Evolutionary conservation across 2,113 vertebrate species (phyloP), one percentile per base, ranked within the genome.

Genomic region (Coracopsis vasa): DNA sequence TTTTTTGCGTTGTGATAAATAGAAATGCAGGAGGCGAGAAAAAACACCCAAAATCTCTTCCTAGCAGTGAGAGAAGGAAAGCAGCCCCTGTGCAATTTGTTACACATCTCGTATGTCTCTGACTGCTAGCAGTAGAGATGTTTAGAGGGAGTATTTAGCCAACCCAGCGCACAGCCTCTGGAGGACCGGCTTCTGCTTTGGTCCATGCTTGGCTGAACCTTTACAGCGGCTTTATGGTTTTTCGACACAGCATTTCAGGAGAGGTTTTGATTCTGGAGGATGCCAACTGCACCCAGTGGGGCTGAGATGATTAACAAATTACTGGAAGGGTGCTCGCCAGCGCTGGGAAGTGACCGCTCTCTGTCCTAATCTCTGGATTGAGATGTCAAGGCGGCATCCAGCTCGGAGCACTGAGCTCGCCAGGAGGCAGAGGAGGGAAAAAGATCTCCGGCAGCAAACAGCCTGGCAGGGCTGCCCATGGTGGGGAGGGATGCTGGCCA

Each of bases 231-330:
- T 92, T 95, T 88, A 54, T 66, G 77, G 3, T 10, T 96, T 96
- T 94, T 78, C 0, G 11, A 80, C 67, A 31, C 74, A 64, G 72
- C 37, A 5, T 92, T 92, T 91, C 75, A 78, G 75, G 71, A 79
- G 66, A 84, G 73, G 69, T 80, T 95, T 94, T 82, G 89, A 62
- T 88, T 94, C 69, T 88, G 65, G 56, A 92, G 80, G 89, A 53
- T 93, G 92, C 94, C 95, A 97, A 86, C 79, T 84, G 94, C n/a
- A 0, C 86, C 1, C 20, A 94, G 79, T 70, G 91, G 51, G 77
- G 86, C 83, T 92, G 39, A 96, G 89, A 93, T 88, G 91, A 94
- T 96, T 94, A 90, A 97, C 95, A 92, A 90, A 96, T 96, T 94
- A 96, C 95, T 94, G 54, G 79, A 94, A 90, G 74, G 82, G 75